These are phyloP conservation scores for Hypselothyrea guttata DNA, from an alignment of 2,888 invertebrate species.

Conservation along the genomic window DNA sequence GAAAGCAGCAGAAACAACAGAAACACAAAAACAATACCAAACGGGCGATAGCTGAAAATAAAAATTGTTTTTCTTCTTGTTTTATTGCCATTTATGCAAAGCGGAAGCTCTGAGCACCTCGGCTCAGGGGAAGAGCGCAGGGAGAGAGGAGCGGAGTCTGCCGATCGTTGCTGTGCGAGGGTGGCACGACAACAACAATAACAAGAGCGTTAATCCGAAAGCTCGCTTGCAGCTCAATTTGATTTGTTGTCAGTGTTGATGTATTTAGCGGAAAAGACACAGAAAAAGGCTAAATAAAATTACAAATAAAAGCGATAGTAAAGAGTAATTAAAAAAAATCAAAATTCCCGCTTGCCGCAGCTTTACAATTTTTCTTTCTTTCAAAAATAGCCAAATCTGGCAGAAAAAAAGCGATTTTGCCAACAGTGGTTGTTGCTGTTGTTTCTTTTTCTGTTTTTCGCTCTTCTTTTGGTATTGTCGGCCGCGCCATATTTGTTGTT, in stretches of 20 bases:
- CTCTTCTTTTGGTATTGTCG: slow-evolving; percentile 38
- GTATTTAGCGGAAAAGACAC: too few species aligned
- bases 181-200: slow-evolving; percentile 35
- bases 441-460: slow-evolving; percentile 11
- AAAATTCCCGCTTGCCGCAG: too few species aligned
- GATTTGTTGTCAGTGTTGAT: too few species aligned
- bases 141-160: slow-evolving; percentile 20
- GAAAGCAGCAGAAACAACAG: slow-evolving; percentile 1
- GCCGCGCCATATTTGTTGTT: slow-evolving; percentile 38
- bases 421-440: too few species aligned
- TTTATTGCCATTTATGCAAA: slow-evolving; percentile 68
- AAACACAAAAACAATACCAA: slow-evolving; percentile 22
- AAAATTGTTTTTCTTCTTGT: too few species aligned
- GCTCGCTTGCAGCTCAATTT: slow-evolving; percentile 14
- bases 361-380: too few species aligned
- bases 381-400: too few species aligned
- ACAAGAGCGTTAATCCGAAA: slow-evolving; percentile 28
- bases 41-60: slow-evolving; percentile 51
- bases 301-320: too few species aligned
- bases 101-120: slow-evolving; percentile 32
- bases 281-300: too few species aligned
- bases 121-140: neutral
- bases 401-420: too few species aligned
- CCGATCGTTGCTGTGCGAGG: slow-evolving; percentile 24
- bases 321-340: too few species aligned